These are phyloP conservation scores for Matsumyia berberina DNA, from an alignment of 2,888 invertebrate genomes.

Conservation along the genomic window DNA sequence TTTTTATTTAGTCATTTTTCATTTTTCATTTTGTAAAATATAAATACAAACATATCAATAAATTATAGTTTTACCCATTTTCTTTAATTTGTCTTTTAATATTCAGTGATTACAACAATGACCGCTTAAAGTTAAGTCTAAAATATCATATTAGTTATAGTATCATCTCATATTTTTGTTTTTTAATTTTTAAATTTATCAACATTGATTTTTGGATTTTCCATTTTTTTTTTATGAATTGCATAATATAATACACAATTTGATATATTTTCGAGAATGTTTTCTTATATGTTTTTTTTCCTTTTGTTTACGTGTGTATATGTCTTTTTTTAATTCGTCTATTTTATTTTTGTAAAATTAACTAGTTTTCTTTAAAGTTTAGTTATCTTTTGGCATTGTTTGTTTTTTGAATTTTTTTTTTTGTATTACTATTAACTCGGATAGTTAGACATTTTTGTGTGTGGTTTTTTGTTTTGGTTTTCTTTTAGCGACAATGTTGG, in stretches of 20 bases:
- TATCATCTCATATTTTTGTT: conserved; percentile 35
- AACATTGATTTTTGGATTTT: conserved; percentile 43
- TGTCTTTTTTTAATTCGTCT: conserved; percentile 40
- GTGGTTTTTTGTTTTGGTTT: conserved; percentile 20
- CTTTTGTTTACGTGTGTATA: conserved; percentile 56
- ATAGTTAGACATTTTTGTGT: conserved; percentile 38
- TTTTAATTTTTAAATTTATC: conserved; percentile 29
- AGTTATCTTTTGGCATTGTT: conserved; percentile 72
- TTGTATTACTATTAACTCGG: conserved; percentile 41
- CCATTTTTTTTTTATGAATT: conserved; percentile 53
- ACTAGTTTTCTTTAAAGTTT: conserved; percentile 57
- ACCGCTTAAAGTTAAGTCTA: conserved; percentile 55
- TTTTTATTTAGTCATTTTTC: conserved; percentile 70
- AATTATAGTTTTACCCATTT: conserved; percentile 65
- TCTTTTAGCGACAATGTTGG: conserved; percentile 46
- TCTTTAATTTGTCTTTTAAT: conserved; percentile 32
- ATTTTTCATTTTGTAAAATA: conserved; percentile 70
- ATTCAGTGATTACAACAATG: conserved; percentile 74
- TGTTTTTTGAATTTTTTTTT: conserved; percentile 36
- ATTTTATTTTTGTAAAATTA: conserved; percentile 61
- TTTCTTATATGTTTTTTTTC: conserved; percentile 21
- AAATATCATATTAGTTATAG: conserved; percentile 54
- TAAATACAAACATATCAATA: conserved; percentile 76
- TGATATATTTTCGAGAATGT: conserved; percentile 51
- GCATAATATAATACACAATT: conserved; percentile 69